Evolutionary conservation across 1,140 invertebrate genomes (phyloP), one percentile per base, ranked within the genome.

Genomic region (Anastrepha obliqua): DNA sequence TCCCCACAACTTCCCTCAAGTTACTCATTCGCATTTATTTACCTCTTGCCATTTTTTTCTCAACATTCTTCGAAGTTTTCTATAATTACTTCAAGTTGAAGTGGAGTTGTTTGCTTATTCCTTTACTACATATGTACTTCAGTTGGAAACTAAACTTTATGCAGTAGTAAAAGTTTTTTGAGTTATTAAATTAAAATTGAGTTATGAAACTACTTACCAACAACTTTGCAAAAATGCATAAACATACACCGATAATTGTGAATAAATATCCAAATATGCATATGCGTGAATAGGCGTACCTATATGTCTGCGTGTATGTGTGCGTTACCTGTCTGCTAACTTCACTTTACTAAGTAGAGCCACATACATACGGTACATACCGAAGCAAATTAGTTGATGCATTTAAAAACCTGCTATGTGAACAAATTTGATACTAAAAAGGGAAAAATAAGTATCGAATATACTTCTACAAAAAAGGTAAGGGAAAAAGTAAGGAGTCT

Each of bases 131-230:
- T 29, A 29, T 29, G 29, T 81, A 81, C 74, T 55, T 81, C 47
- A 81, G 74, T 81, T 81, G 17, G n/a, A 81, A 81, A 81, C n/a
- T 81, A 81, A 81, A 81, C n/a, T 81, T n/a, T 20, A 81, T n/a
- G 20, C 74, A 6, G 44, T 1, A 15, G 74, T 42, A 55, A 81
- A 81, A 81, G 74, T 81, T 81, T 51, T 51, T 81, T 55, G 74
- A 81, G 74, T 81, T 81, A 81, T 81, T 81, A 81, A 81, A 81
- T 81, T 81, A n/a, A 81, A 81, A 81, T 81, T 81, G 74, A 81
- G 74, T 81, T 81, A 55, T 17, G 11, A 47, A 55, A 81, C 74
- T 81, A 81, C 74, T 81, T 81, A 58, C 74, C 44, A 81, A 81
- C 74, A 81, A 81, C 74, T 81, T 55, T 1, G 17, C 55, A 55